A percentile compares a stretch with the other conserved stretches of the same genome.
phyloP scores from a whole-genome alignment of 2,888 invertebrate genomes.

The Diaphora mendica region DNA sequence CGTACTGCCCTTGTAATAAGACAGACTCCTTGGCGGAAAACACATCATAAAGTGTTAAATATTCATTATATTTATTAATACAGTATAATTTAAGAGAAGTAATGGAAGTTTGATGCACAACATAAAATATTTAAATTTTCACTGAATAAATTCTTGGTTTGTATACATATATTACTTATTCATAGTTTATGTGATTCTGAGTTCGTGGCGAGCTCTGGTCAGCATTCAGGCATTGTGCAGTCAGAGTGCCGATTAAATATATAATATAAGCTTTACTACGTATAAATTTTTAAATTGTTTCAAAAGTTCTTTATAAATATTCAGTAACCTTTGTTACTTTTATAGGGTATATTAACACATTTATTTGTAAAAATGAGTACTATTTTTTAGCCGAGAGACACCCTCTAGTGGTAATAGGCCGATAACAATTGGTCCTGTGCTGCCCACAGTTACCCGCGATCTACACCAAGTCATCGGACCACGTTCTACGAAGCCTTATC shows the following conservation, averaged over 20 bases:
- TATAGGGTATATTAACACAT: background rate
- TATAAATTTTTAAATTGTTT: background rate
- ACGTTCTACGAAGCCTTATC: too few species aligned
- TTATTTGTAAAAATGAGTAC: background rate
- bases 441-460: too few species aligned
- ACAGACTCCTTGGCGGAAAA: background rate
- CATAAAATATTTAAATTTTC: slow-evolving; percentile 58
- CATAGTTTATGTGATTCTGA: slow-evolving; percentile 53
- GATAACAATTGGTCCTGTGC: too few species aligned
- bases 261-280: slow-evolving; percentile 19
- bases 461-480: too few species aligned
- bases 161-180: slow-evolving; percentile 59
- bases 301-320: background rate
- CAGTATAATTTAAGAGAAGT: background rate
- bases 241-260: slow-evolving; percentile 39
- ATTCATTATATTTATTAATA: background rate
- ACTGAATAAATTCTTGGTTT: slow-evolving; percentile 51
- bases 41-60: background rate
- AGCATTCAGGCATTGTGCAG: slow-evolving; percentile 41
- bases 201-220: slow-evolving; percentile 51
- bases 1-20: background rate
- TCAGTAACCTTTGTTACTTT: background rate
- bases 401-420: too few species aligned
- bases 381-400: too few species aligned
- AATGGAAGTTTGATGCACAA: slow-evolving; percentile 28